Conservation (phyloP, 2,113 vertebrate genomes). For the Notothenia coriiceps region DNA sequence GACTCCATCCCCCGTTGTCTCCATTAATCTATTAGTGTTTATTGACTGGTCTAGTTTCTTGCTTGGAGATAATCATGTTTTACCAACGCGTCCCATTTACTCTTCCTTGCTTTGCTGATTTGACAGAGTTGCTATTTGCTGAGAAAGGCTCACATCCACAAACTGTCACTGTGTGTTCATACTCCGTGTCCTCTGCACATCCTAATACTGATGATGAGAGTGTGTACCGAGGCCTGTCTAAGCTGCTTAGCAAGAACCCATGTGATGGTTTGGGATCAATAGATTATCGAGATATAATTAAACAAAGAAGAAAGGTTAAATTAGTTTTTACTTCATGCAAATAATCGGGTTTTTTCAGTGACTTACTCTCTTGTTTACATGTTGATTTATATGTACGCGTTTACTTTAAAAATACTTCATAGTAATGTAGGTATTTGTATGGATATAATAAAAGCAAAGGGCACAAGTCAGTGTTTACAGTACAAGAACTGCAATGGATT, state of each 20-base stretch:
- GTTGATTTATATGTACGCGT: conserved; percentile 10
- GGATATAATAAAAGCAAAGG: not conserved
- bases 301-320: conserved; percentile 7
- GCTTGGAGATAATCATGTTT: conserved; percentile 76
- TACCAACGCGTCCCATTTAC: conserved; percentile 53
- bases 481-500: not conserved
- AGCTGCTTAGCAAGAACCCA: conserved; percentile 46
- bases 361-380: not conserved
- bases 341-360: not conserved
- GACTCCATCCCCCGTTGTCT: conserved; percentile 54
- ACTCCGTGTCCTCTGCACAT: conserved; percentile 8
- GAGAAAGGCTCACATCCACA: conserved; percentile 51
- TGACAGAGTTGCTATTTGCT: conserved; percentile 66
- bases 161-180: conserved; percentile 40
- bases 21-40: conserved; percentile 72
- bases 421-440: not conserved
- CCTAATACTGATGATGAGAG: conserved; percentile 29
- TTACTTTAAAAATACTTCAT: not conserved
- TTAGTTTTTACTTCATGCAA: not conserved
- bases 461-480: not conserved
- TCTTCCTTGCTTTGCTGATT: conserved; percentile 64
- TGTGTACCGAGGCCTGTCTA: conserved; percentile 25
- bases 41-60: conserved; percentile 76
- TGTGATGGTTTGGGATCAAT: conserved; percentile 28
- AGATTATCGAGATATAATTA: conserved; percentile 20